Base-by-base conservation (phyloP, 2,888 invertebrate genomes). In the Euclidia mi region DNA sequence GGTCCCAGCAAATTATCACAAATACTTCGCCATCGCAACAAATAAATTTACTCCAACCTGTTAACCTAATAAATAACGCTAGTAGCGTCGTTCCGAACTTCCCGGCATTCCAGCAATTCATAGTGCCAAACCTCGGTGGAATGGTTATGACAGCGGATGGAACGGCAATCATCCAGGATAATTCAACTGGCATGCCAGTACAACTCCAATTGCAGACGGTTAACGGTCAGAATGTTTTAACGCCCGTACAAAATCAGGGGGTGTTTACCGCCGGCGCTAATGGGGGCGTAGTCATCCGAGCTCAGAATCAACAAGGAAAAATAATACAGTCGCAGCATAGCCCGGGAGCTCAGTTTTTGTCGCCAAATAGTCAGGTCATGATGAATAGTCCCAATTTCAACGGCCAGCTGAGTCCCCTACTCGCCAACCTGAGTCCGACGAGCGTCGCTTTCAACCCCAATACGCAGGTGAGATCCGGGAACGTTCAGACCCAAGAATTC, bases 91-190 rank as follows among this genome's bases (percentile, higher is more conserved):
- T 97, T 66, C 96, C 96, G 44, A 97, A 97, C 81, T 97, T 97
- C 82, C 97, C 97, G 0, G 96, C 96, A 0, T 97, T 97, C 71
- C 98, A 98, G 82, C 98, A 98, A 80, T 96, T 98, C 74, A 96
- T 98, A 47, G 96, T 98, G 51, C 98, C 98, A 9, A 97, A 98
- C 68, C 90, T 97, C 1, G 96, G 97, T 10, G 97, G 98, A 0
- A 96, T 98, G 96, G 97, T 98, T 0, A 97, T 98, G 97, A 96
- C 97, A 7, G 96, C 97, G 0, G 97, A 97, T 77, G 97, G 96
- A 20, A 96, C 97, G 0, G 97, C 97, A 0, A 94, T 98, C 40
- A 95, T 98, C 38, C 97, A 96, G 82, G 97, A 97, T 65, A 95
- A 96, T 14, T 95, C 96, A 0, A 95, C 96, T 32, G 94, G 94